phyloP scores from a whole-genome alignment of 1,140 invertebrate genomes.

The Mercenaria mercenaria region DNA sequence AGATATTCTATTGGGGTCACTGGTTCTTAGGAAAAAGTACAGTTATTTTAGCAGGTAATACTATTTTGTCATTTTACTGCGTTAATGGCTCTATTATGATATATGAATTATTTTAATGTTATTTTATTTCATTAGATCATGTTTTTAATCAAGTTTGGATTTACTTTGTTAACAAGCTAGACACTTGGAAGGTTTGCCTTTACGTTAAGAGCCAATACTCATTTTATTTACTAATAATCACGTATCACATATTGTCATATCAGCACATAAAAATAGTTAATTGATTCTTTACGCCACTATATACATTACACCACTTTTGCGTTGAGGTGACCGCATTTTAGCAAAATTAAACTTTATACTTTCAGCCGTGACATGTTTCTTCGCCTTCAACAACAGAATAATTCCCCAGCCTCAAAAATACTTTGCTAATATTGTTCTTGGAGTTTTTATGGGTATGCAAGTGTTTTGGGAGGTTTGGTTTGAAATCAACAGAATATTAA shows the following conservation, averaged over 20 bases:
- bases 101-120: too few relatives aligned
- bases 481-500: conserved; percentile 34
- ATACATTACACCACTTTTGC: too few relatives aligned
- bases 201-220: too few relatives aligned
- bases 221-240: not conserved
- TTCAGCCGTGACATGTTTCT: conserved; percentile 46
- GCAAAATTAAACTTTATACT: not conserved
- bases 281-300: too few relatives aligned
- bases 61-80: too few relatives aligned
- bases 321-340: too few relatives aligned
- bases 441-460: conserved; percentile 49
- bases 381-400: conserved; percentile 51
- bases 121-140: not conserved
- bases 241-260: too few relatives aligned
- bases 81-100: too few relatives aligned
- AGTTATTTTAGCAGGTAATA: conserved; percentile 93
- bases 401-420: conserved; percentile 51
- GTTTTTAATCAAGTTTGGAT: too few relatives aligned
- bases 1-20: conserved; percentile 96
- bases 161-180: too few relatives aligned
- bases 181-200: too few relatives aligned
- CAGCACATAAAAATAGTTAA: too few relatives aligned
- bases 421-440: conserved; percentile 50
- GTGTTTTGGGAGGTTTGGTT: conserved; percentile 65
- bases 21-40: conserved; percentile 95